These are phyloP conservation scores for Coendou prehensilis DNA, from an alignment of 2,797 vertebrate genomes.

Conservation along the genomic window DNA sequence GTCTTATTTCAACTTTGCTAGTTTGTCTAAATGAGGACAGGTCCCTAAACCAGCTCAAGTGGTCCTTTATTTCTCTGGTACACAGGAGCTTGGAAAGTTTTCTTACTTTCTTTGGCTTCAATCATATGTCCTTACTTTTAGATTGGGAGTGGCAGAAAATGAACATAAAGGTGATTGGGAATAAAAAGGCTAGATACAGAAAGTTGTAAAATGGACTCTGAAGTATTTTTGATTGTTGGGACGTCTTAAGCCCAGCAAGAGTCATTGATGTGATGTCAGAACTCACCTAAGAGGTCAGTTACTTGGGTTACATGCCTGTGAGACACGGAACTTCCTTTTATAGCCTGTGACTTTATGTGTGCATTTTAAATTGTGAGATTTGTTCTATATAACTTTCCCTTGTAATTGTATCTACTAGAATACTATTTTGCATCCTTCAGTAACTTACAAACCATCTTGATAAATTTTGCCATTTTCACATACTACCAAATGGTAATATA, in stretches of 20 bases:
- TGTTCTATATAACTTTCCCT: not conserved
- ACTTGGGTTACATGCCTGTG: not conserved
- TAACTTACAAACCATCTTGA: slow-evolving; percentile 18
- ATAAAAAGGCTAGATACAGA: slow-evolving; percentile 11
- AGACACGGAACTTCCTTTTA: not conserved
- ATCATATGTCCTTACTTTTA: not conserved
- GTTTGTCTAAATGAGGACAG: not conserved
- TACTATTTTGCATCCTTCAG: slow-evolving; percentile 33
- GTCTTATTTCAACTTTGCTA: slow-evolving; percentile 5
- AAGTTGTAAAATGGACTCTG: slow-evolving; percentile 30
- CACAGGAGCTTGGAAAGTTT: not conserved
- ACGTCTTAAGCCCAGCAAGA: not conserved
- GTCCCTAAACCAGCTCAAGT: not conserved
- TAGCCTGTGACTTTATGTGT: not conserved
- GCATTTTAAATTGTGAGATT: slow-evolving; percentile 38
- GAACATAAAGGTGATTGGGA: not conserved
- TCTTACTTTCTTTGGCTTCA: slow-evolving; percentile 28
- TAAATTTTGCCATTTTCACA: not conserved
- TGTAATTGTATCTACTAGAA: not conserved
- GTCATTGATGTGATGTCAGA: not conserved
- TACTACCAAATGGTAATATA: not conserved
- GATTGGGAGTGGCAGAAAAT: not conserved
- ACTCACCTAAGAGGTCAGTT: not conserved
- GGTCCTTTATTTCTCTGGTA: not conserved
- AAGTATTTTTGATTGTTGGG: slow-evolving; percentile 19